Conservation (phyloP, 1,140 invertebrate genomes). For the Drosophila ambigua region DNA sequence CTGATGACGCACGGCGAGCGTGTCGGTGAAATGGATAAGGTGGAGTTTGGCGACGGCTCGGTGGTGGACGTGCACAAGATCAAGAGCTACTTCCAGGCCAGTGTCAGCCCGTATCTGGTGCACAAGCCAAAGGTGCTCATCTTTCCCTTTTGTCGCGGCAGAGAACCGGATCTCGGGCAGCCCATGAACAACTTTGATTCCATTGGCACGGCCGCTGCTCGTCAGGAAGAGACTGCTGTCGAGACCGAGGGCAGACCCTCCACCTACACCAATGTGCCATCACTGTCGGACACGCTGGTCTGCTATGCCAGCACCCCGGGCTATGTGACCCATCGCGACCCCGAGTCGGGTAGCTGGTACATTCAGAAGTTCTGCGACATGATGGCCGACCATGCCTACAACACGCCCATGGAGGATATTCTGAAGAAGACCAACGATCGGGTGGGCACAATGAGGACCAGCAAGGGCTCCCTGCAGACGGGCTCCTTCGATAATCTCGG, state of each 20-base stretch:
- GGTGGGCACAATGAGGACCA: conserved; percentile 27
- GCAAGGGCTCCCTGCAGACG: conserved; percentile 51
- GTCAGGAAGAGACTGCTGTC: background rate
- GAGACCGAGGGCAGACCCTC: conserved; percentile 41
- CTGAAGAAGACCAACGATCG: conserved; percentile 86
- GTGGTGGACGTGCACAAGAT: conserved; percentile 84
- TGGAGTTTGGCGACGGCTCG: conserved; percentile 84
- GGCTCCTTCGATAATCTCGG: conserved; percentile 57
- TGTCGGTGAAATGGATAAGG: conserved; percentile 65
- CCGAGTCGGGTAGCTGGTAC: conserved; percentile 88
- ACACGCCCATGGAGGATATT: conserved; percentile 87
- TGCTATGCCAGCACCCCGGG: conserved; percentile 88
- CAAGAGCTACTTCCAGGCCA: conserved; percentile 86
- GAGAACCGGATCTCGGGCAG: conserved; percentile 65
- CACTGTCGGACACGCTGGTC: conserved; percentile 86
- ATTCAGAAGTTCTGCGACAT: conserved; percentile 90
- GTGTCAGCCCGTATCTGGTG: conserved; percentile 85
- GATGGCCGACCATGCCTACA: conserved; percentile 88
- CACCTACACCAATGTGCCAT: conserved; percentile 60
- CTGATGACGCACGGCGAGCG: conserved; percentile 86
- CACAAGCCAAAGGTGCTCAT: conserved; percentile 92
- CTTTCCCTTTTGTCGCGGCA: conserved; percentile 88
- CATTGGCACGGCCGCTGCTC: background rate
- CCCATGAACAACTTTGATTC: background rate
- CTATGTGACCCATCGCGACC: conserved; percentile 88